Evolutionary conservation across 30 jellyfish, hydroid and myxozoan genomes (phyloP).

Genomic region (Pelagia noctiluca): DNA sequence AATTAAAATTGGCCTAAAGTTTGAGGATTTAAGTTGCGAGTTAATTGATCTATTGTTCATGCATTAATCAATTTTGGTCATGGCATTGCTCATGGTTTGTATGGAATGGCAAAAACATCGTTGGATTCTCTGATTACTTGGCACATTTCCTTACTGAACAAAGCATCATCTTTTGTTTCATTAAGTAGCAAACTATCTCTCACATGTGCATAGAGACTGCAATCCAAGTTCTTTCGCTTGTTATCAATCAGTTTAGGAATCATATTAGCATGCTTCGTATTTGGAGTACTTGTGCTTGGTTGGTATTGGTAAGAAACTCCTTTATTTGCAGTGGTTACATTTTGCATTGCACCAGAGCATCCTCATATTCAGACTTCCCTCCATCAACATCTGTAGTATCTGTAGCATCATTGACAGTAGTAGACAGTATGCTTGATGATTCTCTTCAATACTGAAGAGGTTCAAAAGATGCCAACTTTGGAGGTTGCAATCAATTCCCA

Average conservation of each 20-base stretch:
- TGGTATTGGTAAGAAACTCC: background rate
- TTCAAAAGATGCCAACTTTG: background rate
- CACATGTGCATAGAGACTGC: conserved; percentile 35
- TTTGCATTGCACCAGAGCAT: background rate
- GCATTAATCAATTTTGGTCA: conserved; percentile 7
- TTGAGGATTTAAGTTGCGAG: conserved; percentile 26
- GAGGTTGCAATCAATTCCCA: too few species aligned
- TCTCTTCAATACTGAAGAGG: background rate
- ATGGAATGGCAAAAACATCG: too few species aligned
- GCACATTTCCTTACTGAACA: too few species aligned
- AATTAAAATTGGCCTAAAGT: too few species aligned
- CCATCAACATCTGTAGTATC: too few species aligned
- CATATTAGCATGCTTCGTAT: background rate
- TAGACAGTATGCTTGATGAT: too few species aligned
- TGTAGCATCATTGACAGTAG: too few species aligned
- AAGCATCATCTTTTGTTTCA: too few species aligned
- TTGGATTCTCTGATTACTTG: too few species aligned
- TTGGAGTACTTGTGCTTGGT: conserved; percentile 24
- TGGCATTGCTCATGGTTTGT: too few species aligned
- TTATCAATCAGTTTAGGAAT: conserved; percentile 54
- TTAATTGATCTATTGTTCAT: conserved; percentile 31
- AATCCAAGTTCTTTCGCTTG: conserved; percentile 56
- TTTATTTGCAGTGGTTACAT: background rate
- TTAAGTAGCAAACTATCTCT: too few species aligned
- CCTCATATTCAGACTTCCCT: conserved; percentile 10